Evolutionary conservation across 2,797 vertebrate genomes (phyloP).

Genomic region (Melanotaenia nigrans): DNA sequence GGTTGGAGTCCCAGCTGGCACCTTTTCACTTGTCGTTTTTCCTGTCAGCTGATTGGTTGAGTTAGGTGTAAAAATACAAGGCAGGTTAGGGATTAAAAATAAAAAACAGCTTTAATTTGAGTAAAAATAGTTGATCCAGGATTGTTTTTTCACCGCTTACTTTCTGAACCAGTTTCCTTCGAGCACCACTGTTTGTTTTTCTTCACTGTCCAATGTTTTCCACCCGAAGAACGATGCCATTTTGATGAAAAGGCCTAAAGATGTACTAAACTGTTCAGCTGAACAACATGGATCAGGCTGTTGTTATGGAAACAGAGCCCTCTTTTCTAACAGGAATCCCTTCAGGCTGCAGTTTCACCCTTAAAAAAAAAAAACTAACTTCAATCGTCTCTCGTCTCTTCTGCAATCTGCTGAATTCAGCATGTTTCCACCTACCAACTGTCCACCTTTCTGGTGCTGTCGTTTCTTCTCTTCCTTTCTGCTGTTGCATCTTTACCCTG

Average conservation of each 20-base stretch:
- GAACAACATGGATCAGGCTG: constrained; percentile 9
- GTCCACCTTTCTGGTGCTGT: constrained; percentile 1
- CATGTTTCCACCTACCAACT: constrained; percentile 4
- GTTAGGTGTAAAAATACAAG: too few species aligned
- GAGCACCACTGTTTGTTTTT: too few species aligned
- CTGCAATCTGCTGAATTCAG: constrained; percentile 15
- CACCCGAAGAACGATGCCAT: background rate
- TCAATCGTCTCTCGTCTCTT: background rate
- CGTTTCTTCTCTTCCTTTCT: too few species aligned
- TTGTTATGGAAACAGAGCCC: constrained; percentile 67
- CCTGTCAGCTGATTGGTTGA: background rate
- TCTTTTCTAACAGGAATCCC: constrained; percentile 26
- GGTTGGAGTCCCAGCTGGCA: too few species aligned
- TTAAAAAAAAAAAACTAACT: background rate
- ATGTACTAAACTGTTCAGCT: constrained; percentile 23
- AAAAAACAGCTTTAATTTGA: too few species aligned
- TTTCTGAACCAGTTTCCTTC: too few species aligned
- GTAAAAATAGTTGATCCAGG: too few species aligned
- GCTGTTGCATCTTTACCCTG: too few species aligned
- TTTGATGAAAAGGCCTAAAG: constrained; percentile 5
- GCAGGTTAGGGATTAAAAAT: too few species aligned
- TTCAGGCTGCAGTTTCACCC: constrained; percentile 27
- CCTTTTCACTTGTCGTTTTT: too few species aligned
- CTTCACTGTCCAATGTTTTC: background rate
- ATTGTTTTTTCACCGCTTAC: too few species aligned